These are phyloP conservation scores for Lerema accius DNA, from an alignment of 1,140 invertebrate genomes.

Conservation along the genomic window DNA sequence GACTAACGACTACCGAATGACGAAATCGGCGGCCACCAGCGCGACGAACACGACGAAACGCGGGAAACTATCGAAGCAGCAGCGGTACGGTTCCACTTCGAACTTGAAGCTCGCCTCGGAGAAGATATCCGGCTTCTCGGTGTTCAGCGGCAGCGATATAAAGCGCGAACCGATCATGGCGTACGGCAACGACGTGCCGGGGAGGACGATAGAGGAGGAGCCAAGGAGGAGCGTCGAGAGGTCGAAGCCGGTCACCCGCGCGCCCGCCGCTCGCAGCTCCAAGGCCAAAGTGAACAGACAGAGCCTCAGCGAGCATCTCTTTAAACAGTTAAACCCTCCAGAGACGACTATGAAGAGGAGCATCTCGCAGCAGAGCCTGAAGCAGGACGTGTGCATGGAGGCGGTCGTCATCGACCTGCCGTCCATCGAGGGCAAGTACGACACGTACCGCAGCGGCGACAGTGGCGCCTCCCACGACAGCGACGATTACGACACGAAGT, in stretches of 20 bases:
- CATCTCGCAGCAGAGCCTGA: conserved; percentile 68
- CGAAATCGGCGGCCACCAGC: conserved; percentile 59
- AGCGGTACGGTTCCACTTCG: conserved; percentile 65
- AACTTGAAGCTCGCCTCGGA: conserved; percentile 72
- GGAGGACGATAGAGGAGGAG: conserved; percentile 40
- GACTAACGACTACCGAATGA: conserved; percentile 34
- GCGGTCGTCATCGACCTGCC: conserved; percentile 73
- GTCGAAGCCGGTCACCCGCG: conserved; percentile 45
- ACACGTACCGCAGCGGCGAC: conserved; percentile 50
- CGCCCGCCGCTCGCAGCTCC: conserved; percentile 14
- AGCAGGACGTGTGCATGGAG: conserved; percentile 66
- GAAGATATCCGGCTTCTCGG: conserved; percentile 73
- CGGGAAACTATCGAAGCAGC: conserved; percentile 55
- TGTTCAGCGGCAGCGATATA: conserved; percentile 58
- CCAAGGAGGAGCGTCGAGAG: conserved; percentile 43
- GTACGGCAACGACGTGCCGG: conserved; percentile 47
- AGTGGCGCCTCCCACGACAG: conserved; percentile 46
- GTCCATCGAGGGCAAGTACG: conserved; percentile 56
- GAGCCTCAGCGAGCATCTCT: conserved; percentile 61
- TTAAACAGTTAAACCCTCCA: conserved; percentile 45
- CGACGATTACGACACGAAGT: conserved; percentile 42
- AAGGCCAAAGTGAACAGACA: conserved; percentile 59
- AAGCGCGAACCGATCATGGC: conserved; percentile 68
- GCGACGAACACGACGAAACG: conserved; percentile 58
- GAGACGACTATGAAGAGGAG: conserved; percentile 53